A percentile compares a stretch with the other conserved stretches of the same genome.
These are phyloP conservation scores for Thecophora atra DNA, from an alignment of 2,888 invertebrate species.

Conservation along the genomic window DNA sequence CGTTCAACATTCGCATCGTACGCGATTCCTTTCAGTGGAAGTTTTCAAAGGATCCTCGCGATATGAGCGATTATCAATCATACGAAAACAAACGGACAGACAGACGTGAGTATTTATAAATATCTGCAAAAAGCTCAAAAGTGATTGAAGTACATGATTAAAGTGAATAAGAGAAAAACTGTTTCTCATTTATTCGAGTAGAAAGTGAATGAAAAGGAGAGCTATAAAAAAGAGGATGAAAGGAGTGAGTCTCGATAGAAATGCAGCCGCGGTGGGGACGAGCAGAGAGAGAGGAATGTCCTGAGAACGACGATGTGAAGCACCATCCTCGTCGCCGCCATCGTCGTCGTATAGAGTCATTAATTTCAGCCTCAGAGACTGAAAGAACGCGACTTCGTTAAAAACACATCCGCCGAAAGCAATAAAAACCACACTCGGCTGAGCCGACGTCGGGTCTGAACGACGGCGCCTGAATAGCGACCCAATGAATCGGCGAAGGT, in stretches of 20 bases:
- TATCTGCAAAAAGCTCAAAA: too few species aligned
- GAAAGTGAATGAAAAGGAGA: not conserved
- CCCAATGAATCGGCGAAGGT: not conserved
- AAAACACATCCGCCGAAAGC: conserved; percentile 22
- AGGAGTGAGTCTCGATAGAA: too few species aligned
- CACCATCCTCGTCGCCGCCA: too few species aligned
- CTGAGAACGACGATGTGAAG: not conserved
- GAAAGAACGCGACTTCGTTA: not conserved
- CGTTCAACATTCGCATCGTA: too few species aligned
- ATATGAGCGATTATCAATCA: too few species aligned
- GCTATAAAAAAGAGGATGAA: not conserved
- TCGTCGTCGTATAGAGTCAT: conserved; percentile 6
- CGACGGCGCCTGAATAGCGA: not conserved
- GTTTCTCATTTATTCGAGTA: conserved; percentile 5
- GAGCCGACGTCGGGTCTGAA: not conserved
- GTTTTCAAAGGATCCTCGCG: too few species aligned
- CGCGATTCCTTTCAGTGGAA: too few species aligned
- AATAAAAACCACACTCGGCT: not conserved
- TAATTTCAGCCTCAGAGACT: conserved; percentile 22
- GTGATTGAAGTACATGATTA: too few species aligned
- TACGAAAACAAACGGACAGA: too few species aligned
- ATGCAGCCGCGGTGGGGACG: too few species aligned
- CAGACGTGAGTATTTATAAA: too few species aligned
- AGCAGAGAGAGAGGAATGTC: not conserved
- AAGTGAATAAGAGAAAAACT: too few species aligned